A percentile compares a stretch with the other conserved stretches of the same genome.
Evolutionary conservation across 2,113 vertebrate genomes (phyloP).

Genomic region (Sturnus vulgaris): DNA sequence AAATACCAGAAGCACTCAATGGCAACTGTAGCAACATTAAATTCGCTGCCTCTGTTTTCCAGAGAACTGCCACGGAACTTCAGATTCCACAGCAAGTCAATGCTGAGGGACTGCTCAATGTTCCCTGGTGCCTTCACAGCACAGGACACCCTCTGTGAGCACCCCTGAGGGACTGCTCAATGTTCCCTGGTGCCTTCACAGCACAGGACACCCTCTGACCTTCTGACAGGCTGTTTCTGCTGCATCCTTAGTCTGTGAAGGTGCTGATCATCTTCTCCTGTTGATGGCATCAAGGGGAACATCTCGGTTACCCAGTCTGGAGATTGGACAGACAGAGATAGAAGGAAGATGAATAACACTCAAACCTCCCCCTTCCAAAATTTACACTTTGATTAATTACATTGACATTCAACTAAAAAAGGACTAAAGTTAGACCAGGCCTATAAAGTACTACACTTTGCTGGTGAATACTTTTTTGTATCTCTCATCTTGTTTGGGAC

Average conservation of each 20-base stretch:
- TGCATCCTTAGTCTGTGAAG: neutral
- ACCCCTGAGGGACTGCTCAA: neutral
- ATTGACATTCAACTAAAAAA: neutral
- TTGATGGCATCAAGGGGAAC: neutral
- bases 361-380: neutral
- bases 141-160: too few relatives aligned
- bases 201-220: neutral
- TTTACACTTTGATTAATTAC: neutral
- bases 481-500: neutral
- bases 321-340: neutral
- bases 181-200: neutral
- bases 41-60: neutral
- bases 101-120: neutral
- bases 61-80: neutral
- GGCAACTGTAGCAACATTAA: neutral
- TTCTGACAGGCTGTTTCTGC: neutral
- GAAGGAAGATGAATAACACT: neutral
- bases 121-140: neutral
- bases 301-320: neutral
- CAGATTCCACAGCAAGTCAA: neutral
- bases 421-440: neutral
- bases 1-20: neutral
- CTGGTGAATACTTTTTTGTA: neutral
- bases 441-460: neutral
- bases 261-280: neutral